Evolutionary conservation across 2,888 invertebrate species (phyloP).

Genomic region (Stenchaetothrips biformis): DNA sequence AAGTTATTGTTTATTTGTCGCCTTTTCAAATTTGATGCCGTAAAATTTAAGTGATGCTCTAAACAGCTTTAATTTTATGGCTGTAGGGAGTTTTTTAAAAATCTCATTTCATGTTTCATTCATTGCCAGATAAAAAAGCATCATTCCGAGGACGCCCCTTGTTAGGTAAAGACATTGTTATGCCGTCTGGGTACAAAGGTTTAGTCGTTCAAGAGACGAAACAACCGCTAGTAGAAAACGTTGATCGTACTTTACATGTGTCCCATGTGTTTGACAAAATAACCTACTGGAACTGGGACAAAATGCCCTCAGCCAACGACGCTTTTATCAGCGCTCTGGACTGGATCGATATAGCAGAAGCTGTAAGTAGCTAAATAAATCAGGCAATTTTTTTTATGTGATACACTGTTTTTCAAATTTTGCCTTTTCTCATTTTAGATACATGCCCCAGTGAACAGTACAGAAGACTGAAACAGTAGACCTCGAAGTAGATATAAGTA

Average conservation of each 20-base stretch:
- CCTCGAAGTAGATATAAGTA: too few species aligned
- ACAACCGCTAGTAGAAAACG: slow-evolving; percentile 52
- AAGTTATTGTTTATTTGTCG: background rate
- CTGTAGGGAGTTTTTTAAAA: background rate
- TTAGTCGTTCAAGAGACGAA: slow-evolving; percentile 62
- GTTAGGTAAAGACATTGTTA: slow-evolving; percentile 54
- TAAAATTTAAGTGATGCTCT: background rate
- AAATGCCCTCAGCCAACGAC: slow-evolving; percentile 67
- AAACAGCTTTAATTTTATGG: background rate
- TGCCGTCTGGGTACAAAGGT: slow-evolving; percentile 63
- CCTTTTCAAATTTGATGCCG: background rate
- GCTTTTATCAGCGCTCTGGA: slow-evolving; percentile 61
- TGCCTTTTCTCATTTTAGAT: slow-evolving; percentile 30
- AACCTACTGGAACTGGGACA: slow-evolving; percentile 81
- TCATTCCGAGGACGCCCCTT: slow-evolving; percentile 70
- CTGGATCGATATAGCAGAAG: slow-evolving; percentile 68
- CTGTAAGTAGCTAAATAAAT: slow-evolving; percentile 50
- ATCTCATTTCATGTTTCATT: slow-evolving; percentile 26
- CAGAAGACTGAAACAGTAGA: background rate
- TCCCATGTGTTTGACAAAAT: slow-evolving; percentile 56
- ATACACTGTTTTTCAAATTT: background rate
- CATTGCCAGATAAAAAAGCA: slow-evolving; percentile 52
- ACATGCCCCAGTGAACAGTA: slow-evolving; percentile 31
- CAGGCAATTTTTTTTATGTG: slow-evolving; percentile 8
- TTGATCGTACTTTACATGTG: slow-evolving; percentile 50